Base-by-base conservation (phyloP, 2,797 vertebrate genomes). In the Poeciliopsis infans region DNA sequence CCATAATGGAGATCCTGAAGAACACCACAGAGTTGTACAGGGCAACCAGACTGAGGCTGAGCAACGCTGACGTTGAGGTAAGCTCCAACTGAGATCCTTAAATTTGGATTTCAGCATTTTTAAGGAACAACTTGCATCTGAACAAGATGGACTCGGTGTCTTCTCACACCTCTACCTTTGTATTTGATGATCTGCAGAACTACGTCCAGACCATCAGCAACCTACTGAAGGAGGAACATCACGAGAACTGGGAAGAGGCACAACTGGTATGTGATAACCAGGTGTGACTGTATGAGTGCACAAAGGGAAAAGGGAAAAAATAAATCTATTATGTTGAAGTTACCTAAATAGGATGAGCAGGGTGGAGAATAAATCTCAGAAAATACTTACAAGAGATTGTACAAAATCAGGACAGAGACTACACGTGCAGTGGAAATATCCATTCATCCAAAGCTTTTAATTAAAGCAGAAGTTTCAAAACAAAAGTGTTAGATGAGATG, bases 181-280 rank as follows among this genome's bases (percentile, higher is more conserved):
- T 18, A 5, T 91, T 86, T 88, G 74, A 86, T 90, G 71, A 80
- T 87, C 49, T 75, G 11, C 91, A 99, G 98, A 99, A 99, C 91
- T 99, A 97, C 1, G 97, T 98, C 78, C 98, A 99, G 95, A 96
- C 97, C 84, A 96, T 99, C 93, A 99, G 98, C 96, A 99, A 99
- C 94, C 92, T 99, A 79, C 92, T 99, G 89, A 97, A 96, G 0
- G 98, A 99, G 80, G 98, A 99, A 81, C 98, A 99, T 85, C 95
- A 95, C 77, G 97, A 98, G 72, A 99, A 98, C 93, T 99, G 98
- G 98, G 97, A 98, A 85, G 98, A 99, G 88, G 97, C 97, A 80
- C 98, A 99, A 85, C 95, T 97, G 97, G 98, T 99, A 95, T 7
- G 97, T 93, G 91, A 88, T 80, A 90, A 92, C 80, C 89, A 84